Conservation (phyloP, 2,113 vertebrate species). For the Gallinago paraguaiae region DNA sequence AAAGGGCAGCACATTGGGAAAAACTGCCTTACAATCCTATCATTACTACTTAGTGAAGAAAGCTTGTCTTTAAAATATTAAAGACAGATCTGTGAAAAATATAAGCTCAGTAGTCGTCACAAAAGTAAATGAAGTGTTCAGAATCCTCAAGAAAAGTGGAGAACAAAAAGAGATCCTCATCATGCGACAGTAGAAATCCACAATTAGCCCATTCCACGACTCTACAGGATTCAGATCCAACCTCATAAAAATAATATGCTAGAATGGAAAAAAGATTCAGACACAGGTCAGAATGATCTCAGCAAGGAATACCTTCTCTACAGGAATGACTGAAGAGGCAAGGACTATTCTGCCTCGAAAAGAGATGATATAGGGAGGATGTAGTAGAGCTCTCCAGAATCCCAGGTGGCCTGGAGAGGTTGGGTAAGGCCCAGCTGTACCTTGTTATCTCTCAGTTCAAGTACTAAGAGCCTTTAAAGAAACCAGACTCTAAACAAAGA, state of each 20-base stretch:
- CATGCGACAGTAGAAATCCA: neutral
- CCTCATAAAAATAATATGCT: neutral
- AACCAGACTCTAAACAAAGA: neutral
- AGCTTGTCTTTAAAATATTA: neutral
- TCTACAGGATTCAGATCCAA: neutral
- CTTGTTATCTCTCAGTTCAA: neutral
- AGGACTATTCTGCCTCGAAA: neutral
- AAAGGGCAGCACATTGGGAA: neutral
- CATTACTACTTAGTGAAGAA: neutral
- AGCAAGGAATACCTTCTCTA: neutral
- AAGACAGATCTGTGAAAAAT: neutral
- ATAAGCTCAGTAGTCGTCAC: neutral
- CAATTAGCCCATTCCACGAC: neutral
- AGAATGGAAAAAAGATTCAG: neutral
- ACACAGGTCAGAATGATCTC: neutral
- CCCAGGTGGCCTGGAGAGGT: neutral
- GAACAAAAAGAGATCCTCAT: neutral
- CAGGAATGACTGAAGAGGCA: neutral
- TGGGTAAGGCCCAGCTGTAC: neutral
- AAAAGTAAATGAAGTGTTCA: neutral
- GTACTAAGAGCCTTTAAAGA: neutral
- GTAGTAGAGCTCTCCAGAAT: neutral
- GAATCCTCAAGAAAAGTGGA: neutral
- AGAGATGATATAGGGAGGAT: neutral
- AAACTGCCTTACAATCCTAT: neutral